These are phyloP conservation scores for Diadumene lineata DNA, from an alignment of 92 coral and sea anemone species.

Conservation along the genomic window DNA sequence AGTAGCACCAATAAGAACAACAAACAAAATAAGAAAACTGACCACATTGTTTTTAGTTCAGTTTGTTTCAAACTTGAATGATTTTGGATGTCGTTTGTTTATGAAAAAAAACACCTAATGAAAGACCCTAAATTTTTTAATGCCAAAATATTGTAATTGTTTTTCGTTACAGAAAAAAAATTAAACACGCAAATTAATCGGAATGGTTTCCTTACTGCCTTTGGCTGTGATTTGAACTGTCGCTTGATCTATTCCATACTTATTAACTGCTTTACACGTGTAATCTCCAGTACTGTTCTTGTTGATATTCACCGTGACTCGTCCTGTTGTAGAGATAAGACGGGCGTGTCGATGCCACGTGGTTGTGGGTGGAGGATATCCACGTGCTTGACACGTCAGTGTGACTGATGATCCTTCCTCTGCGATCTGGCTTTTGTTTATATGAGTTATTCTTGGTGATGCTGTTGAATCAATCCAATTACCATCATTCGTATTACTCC, in stretches of 20 bases:
- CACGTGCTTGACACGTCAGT: not conserved
- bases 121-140: no score
- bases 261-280: not conserved
- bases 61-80: no score
- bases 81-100: no score
- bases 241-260: no score
- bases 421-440: not conserved
- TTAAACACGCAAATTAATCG: not conserved
- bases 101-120: no score
- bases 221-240: not conserved
- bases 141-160: no score
- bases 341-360: not conserved
- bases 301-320: not conserved
- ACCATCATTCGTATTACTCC: no score
- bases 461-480: not conserved
- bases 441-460: not conserved
- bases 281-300: not conserved
- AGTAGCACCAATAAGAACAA: no score
- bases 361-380: no score
- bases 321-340: not conserved
- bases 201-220: not conserved
- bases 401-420: no score
- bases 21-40: no score
- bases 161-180: not conserved
- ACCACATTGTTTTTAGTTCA: no score